Conservation (phyloP, 2,113 vertebrate species). For the Oreochromis spilurus region DNA sequence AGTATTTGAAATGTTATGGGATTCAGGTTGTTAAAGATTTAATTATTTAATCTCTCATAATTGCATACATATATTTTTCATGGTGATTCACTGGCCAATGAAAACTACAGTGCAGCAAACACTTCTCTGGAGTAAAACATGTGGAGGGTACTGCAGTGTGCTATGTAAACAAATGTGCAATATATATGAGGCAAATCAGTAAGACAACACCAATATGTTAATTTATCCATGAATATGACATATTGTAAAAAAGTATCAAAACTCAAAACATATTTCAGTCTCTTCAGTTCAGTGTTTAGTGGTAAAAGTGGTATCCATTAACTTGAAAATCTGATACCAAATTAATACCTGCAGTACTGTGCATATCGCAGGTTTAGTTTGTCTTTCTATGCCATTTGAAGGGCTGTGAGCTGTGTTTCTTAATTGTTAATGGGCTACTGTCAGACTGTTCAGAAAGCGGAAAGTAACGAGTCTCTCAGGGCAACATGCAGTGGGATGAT, state of each 20-base stretch:
- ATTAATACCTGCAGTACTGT: neutral
- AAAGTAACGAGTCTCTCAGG: conserved; percentile 26
- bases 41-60: conserved; percentile 14
- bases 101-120: neutral
- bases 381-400: conserved; percentile 9
- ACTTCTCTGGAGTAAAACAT: neutral
- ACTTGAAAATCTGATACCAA: neutral
- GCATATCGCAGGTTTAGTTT: neutral
- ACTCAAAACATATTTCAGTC: neutral
- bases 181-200: neutral
- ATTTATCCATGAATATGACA: neutral
- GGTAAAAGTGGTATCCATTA: neutral
- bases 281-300: neutral
- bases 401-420: neutral
- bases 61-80: neutral
- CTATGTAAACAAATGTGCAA: neutral
- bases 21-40: conserved; percentile 11
- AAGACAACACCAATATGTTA: neutral
- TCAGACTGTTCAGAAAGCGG: conserved; percentile 14
- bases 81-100: neutral
- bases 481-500: conserved; percentile 17
- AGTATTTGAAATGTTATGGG: neutral
- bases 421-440: conserved; percentile 22
- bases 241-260: neutral
- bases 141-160: neutral